A percentile compares a stretch with the other conserved stretches of the same genome.
Evolutionary conservation across 2,113 vertebrate species (phyloP).

Genomic region (Neomonachus schauinslandi): DNA sequence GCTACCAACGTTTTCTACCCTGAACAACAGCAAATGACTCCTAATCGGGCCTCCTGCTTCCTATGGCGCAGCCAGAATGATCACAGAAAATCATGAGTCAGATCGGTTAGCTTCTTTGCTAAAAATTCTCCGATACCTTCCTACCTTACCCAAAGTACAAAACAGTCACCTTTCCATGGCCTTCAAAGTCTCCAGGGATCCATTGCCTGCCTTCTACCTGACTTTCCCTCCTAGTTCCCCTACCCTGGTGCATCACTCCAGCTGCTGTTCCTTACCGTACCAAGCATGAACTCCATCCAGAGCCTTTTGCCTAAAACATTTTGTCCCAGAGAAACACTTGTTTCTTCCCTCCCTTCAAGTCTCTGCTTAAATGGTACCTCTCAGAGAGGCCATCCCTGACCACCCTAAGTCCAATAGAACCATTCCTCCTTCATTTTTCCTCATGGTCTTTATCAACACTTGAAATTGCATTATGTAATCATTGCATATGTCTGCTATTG

Average conservation of each 20-base stretch:
- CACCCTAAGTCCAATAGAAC: neutral
- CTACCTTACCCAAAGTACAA: neutral
- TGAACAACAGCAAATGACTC: neutral
- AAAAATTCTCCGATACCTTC: neutral
- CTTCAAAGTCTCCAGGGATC: neutral
- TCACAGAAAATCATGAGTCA: neutral
- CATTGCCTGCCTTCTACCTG: too few species aligned
- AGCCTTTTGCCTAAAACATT: neutral
- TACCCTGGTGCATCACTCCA: rapidly evolving
- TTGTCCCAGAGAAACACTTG: neutral
- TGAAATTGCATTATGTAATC: neutral
- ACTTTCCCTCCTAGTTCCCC: neutral
- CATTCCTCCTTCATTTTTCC: neutral
- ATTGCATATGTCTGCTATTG: neutral
- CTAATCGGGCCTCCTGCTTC: neutral
- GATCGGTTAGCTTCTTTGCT: neutral
- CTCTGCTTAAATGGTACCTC: neutral
- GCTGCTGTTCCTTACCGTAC: neutral
- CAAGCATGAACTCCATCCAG: neutral
- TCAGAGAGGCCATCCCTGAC: neutral
- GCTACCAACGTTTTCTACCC: neutral
- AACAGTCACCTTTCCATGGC: neutral
- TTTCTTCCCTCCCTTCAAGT: neutral
- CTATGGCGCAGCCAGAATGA: neutral
- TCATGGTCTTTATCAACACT: neutral